Base-by-base conservation (phyloP, 2,888 invertebrate genomes). In the Bibio marci region DNA sequence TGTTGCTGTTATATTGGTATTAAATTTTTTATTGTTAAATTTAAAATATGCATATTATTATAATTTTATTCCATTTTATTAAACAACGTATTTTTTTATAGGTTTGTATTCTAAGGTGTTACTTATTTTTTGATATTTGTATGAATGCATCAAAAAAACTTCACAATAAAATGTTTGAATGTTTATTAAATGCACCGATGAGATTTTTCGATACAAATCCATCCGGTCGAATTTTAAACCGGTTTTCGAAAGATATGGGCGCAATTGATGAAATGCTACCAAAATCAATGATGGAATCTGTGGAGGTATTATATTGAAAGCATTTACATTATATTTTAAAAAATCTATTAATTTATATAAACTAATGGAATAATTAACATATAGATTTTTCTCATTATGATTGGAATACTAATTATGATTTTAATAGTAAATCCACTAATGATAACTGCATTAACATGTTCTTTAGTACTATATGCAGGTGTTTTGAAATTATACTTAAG, bases 191-290 rank as follows among this genome's bases (percentile, higher is more conserved):
- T 45, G 74, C 83, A 0, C 77, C 78, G 0, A 81, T 88, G 71
- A 60, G 73, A 13, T 92, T 92, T 65, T 92, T 91, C 55, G 83
- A 90, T 50, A 71, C 66, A 0, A 91, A 90, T 63, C 80, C 87
- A 2, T 76, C 79, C 42, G 82, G 82, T 10, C 57, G 69, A 38
- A 73, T 83, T 47, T 58, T 83, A 26, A 83, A 82, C 57, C 63
- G 82, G 36, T 82, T 83, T 56, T 75, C 81, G 0, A 81, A 80
- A 55, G 82, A 83, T 51, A 69, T 77, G 51, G 79, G 71, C 1
- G 61, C 67, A 0, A 67, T 73, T 49, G 73, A 74, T 50, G 73
- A 73, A 45, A 46, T 66, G 4, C 49, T 74, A 11, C 72, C 73
- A 0, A 60, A 54, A 41, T 59, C 63, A 3, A 60, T 70, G 49